Evolutionary conservation across 2,888 invertebrate genomes (phyloP), one percentile per base, ranked within the genome.

Genomic region (Pomacea canaliculata): DNA sequence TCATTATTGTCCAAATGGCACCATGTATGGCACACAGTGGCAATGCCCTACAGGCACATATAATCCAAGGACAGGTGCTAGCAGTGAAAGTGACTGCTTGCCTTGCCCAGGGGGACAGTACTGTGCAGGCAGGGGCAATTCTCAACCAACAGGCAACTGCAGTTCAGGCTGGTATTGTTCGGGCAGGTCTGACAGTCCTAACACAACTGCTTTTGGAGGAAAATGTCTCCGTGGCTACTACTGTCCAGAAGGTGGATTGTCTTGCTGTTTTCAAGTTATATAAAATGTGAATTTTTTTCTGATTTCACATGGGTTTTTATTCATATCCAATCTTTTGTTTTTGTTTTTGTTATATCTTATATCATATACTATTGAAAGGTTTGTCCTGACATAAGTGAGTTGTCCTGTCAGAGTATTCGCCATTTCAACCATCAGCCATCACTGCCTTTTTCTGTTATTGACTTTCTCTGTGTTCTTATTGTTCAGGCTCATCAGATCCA

Each of bases 1-100:
- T 74, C 85, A 86, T 79, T 90, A 88, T 79, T 90, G 90, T 78
- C 85, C 83, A 59, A 86, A 86, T 74, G 87, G 88, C 71, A 90
- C 90, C 10, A 70, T 81, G 63, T 84, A 79, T 66, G 78, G 82
- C 56, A 88, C 85, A 9, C 83, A 89, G 77, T 85, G 84, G 79
- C 83, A 83, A 48, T 90, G 90, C 74, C 84, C 84, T 0, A 83
- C 88, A 10, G 90, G 90, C 27, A 86, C 85, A 8, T 89, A 88
- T 83, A 89, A 89, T 76, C 82, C 87, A 23, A 67, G 76, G 37
- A 79, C 80, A 27, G 79, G 78, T 18, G 84, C 83, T 13, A 83
- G 82, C 0, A 78, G 81, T 2, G 71, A 71, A 7, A 48, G 78
- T 13, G 87, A 85, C 80, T 90, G 90, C 81, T 77, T 83, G 46